Evolutionary conservation across 2,113 vertebrate genomes (phyloP), one percentile per base, ranked within the genome.

Genomic region (Ramphastos sulfuratus): DNA sequence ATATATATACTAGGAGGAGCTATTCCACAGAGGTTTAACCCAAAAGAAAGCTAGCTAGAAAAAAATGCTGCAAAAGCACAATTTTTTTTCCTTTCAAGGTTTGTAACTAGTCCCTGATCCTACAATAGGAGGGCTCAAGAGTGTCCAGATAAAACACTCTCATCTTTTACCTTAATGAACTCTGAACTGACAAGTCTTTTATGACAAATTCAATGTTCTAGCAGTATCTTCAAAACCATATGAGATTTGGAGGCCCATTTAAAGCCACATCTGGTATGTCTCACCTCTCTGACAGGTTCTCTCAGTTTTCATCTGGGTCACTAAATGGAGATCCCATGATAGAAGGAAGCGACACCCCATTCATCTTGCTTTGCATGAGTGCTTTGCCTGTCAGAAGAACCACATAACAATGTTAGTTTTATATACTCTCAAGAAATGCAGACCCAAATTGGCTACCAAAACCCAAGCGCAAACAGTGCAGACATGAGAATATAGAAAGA

Each of bases 141-240:
- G 84, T 78, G 84, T 95, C 96, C 95, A 96, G 94, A 96, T 95
- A 96, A 96, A 97, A 94, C 31, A 87, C 89, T 90, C 81, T 95
- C 97, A 97, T 98, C 81, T 86, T 97, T 98, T 97, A 97, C 96
- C 80, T 95, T 97, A 97, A 98, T 97, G 96, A 97, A 97, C 97
- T 98, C 96, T 85, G 83, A 71, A 85, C 92, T 97, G 97, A 97
- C 97, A 98, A 97, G 96, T 92, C 89, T 96, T 97, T 97, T 96
- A 98, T 97, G 97, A 97, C 92, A 97, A 96, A 97, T 97, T 97
- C 94, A 96, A 85, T 94, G 59, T 94, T 97, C 84, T 80, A 92
- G 71, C 95, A 89, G 85, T 61, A 93, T 82, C 89, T 97, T 97
- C 93, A 96, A 94, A 96, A 97, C 82, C 96, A 17, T 82, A 84